Evolutionary conservation across 2,888 invertebrate species (phyloP), one percentile per base, ranked within the genome.

Genomic region (Dusona sp.): DNA sequence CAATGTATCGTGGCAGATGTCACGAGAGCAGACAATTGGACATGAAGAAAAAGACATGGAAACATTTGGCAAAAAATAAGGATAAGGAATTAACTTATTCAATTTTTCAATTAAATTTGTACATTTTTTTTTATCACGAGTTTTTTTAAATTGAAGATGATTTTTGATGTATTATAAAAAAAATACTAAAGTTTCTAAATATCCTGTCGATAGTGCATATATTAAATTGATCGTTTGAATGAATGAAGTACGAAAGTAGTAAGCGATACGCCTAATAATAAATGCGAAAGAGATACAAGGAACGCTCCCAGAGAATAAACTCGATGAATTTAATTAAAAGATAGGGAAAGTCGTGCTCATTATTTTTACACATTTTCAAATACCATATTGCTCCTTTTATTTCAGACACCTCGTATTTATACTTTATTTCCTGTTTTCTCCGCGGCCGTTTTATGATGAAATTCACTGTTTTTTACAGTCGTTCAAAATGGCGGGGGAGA

Each of bases 381-480:
- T 57, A 36, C 51, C 25, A n/a, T 33, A 42, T 57, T 29, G 22
- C 48, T 25, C 19, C 36, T 72, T 57, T 57, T 25, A 13, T 57
- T 57, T 25, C 25, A 11, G 22, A 25, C 25, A 25, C 73, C 72
- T 78, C 64, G 29, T 75, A 65, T 38, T 83, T 64, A 51, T n/a
- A 48, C 48, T 79, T 67, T 48, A 77, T 75, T 70, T 72, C 64
- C 45, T 70, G 77, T 84, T 84, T 42, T 25, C 65, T 78, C 19
- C 42, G 78, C 65, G 61, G 68, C 65, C 73, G 70, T 45, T 83
- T 81, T 61, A 61, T 25, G 83, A 83, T 80, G 80, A 79, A 77
- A 89, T 89, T 85, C 80, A 85, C 84, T 22, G 16, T 25, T 70
- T 42, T 80, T 88, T 77, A 83, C 81, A 73, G 80, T 45, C 51